Evolutionary conservation across 2,888 invertebrate genomes (phyloP), one percentile per base, ranked within the genome.

Genomic region (Zelleria hepariella): DNA sequence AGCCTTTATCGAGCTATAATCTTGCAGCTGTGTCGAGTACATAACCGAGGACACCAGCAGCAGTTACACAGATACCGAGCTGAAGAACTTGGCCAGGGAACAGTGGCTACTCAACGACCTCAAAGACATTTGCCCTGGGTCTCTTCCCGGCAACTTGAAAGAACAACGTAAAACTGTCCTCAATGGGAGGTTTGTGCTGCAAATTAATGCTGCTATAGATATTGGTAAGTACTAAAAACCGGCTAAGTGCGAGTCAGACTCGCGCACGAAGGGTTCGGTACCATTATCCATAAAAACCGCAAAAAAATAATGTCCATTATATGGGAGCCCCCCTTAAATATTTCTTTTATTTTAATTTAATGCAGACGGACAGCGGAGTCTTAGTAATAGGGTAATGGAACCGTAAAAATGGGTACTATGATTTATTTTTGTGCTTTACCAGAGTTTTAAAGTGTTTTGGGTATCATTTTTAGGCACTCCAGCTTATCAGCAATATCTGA

Each of bases 91-190:
- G 70, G 92, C 91, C 0, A 91, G 87, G 65, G 89, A 91, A 60
- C 94, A 94, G 69, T 94, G 93, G 94, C 73, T 92, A 54, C 73
- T 93, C 4, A 87, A 91, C 65, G 92, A 94, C 73, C 75, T 94
- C 56, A 84, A 91, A 59, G 91, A 93, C 18, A 90, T 93, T 55
- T 91, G 92, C 63, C 89, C 90, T 0, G 90, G 91, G 0, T 91
- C 89, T 56, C 74, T 94, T 51, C 94, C 94, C 0, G 72, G 71
- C 2, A 89, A 91, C 70, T 72, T 94, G 24, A 76, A 75, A 0
- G 69, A 74, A 15, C 78, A 89, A 61, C 77, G 77, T 51, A 89
- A 86, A 66, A 83, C 81, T 0, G 73, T 81, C 1, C 71, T 93
- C 1, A 80, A 77, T 58, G 92, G 91, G 42, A 86, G 78, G 64